phyloP scores from a whole-genome alignment of 2,888 invertebrate genomes.

The Taphrorychus bicolor region DNA sequence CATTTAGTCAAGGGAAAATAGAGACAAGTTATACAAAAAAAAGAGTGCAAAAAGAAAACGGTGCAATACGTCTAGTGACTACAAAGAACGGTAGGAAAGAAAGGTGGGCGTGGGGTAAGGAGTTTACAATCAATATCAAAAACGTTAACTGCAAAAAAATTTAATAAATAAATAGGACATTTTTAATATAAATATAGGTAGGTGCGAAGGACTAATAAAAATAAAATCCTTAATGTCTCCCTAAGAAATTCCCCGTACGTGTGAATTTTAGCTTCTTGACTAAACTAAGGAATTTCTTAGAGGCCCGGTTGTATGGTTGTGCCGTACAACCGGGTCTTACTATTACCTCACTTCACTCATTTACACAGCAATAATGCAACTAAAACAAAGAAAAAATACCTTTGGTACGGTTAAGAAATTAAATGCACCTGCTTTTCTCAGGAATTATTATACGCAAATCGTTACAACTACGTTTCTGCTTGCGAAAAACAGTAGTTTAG shows the following conservation, averaged over 20 bases:
- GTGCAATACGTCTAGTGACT: no score
- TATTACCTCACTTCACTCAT: no score
- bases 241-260: no score
- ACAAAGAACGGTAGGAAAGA: not conserved
- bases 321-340: no score
- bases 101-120: not conserved
- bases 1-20: slow-evolving; percentile 2
- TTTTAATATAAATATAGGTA: slow-evolving; percentile 33
- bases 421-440: slow-evolving; percentile 31
- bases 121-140: not conserved
- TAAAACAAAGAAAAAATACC: slow-evolving; percentile 28
- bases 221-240: no score
- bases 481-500: slow-evolving; percentile 8
- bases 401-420: slow-evolving; percentile 45
- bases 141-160: slow-evolving; percentile 2
- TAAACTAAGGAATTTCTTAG: no score
- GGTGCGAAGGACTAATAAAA: slow-evolving; percentile 43
- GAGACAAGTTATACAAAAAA: not conserved
- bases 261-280: no score
- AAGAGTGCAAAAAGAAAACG: no score
- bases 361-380: not conserved
- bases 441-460: not conserved
- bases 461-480: not conserved
- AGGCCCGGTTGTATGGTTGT: no score
- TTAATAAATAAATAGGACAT: slow-evolving; percentile 8